phyloP scores from a whole-genome alignment of 2,888 invertebrate species.

The Dugesia japonica region DNA sequence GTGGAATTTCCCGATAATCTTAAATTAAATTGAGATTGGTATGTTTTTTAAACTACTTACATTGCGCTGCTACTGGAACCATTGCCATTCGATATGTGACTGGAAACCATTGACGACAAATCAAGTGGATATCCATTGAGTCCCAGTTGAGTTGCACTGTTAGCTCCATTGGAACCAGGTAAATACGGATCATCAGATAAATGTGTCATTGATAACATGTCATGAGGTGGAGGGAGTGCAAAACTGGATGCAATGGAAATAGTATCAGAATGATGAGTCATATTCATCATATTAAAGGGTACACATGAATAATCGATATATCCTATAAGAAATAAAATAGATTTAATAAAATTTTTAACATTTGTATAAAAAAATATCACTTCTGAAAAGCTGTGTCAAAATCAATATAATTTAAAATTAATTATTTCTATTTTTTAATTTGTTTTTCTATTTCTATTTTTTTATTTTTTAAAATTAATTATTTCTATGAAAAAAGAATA shows the following conservation, averaged over 20 bases:
- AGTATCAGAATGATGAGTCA: background rate
- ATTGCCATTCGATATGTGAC: slow-evolving; percentile 12
- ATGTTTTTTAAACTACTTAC: background rate
- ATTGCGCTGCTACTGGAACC: background rate
- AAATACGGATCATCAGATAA: slow-evolving; percentile 2
- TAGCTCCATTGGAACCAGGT: background rate
- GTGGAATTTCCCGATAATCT: background rate
- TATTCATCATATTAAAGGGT: background rate
- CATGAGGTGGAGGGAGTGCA: background rate
- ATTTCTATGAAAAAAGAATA: too few relatives aligned
- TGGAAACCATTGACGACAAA: background rate
- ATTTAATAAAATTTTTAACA: too few relatives aligned
- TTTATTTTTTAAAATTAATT: too few relatives aligned
- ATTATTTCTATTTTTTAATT: too few relatives aligned
- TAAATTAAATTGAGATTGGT: background rate
- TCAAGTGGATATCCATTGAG: background rate
- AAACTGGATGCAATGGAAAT: slow-evolving; percentile 7
- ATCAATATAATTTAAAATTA: too few relatives aligned
- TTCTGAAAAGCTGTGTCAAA: too few relatives aligned
- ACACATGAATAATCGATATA: background rate
- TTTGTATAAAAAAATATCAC: too few relatives aligned
- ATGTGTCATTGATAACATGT: background rate
- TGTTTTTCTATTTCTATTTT: too few relatives aligned
- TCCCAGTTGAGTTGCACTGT: background rate
- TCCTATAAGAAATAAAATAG: background rate